Conservation (phyloP, 2,113 vertebrate genomes). For the Semicossyphus pulcher region DNA sequence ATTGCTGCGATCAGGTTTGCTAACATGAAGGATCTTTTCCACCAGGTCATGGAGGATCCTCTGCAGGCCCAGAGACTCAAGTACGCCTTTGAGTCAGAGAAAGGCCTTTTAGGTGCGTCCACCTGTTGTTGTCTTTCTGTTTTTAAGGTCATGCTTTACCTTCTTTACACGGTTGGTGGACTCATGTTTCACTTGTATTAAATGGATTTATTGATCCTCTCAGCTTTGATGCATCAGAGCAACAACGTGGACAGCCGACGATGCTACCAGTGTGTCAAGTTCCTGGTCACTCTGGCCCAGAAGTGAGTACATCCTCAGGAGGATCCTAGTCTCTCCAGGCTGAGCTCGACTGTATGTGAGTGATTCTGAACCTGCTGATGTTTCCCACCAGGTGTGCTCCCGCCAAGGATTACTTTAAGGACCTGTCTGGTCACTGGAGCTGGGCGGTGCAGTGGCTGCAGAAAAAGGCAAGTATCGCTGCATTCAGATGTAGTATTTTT, state of each 20-base stretch:
- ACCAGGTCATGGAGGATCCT: constrained; percentile 93
- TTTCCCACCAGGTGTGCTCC: constrained; percentile 88
- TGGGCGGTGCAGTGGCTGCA: constrained; percentile 99
- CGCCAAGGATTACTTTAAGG: constrained; percentile 99
- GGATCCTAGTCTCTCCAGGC: neutral
- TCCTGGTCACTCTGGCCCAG: constrained; percentile 96
- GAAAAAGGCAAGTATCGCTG: constrained; percentile 87
- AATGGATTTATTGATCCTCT: constrained; percentile 5
- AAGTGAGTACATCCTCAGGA: constrained; percentile 88
- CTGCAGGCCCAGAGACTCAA: constrained; percentile 94
- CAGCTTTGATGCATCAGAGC: constrained; percentile 99
- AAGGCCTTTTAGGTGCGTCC: constrained; percentile 91
- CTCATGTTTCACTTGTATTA: neutral
- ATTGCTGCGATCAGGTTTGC: neutral
- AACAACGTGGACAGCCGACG: constrained; percentile 98
- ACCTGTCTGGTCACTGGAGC: constrained; percentile 97
- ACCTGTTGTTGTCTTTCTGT: neutral
- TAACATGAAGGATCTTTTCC: constrained; percentile 3
- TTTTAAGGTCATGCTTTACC: no score
- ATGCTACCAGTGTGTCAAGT: constrained; percentile 99
- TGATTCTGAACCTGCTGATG: no score
- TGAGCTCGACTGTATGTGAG: neutral
- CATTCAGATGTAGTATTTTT: neutral
- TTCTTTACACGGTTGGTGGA: no score
- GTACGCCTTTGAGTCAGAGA: constrained; percentile 97